phyloP scores from a whole-genome alignment of 2,888 invertebrate species.

The Callosobruchus maculatus region DNA sequence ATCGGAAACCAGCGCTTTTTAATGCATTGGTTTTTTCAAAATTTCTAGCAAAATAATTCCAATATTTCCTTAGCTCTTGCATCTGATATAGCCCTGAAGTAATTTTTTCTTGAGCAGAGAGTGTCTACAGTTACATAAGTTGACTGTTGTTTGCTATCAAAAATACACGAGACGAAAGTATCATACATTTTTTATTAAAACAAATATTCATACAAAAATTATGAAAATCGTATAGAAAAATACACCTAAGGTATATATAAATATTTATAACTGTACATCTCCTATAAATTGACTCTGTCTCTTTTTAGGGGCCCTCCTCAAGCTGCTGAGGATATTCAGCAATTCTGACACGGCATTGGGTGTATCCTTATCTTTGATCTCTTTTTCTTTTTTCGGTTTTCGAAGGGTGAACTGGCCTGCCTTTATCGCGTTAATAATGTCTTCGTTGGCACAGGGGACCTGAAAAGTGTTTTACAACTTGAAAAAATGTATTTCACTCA shows the following conservation, averaged over 20 bases:
- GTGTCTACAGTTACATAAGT: too few relatives aligned
- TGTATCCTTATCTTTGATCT: slow-evolving; percentile 55
- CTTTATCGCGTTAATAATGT: slow-evolving; percentile 74
- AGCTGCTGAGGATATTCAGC: slow-evolving; percentile 64
- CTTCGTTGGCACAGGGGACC: slow-evolving; percentile 56
- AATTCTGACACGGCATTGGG: slow-evolving; percentile 64
- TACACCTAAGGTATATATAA: neutral
- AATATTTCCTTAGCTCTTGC: too few relatives aligned
- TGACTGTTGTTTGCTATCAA: too few relatives aligned
- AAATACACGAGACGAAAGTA: neutral
- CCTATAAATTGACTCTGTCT: slow-evolving; percentile 36
- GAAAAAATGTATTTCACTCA: too few relatives aligned
- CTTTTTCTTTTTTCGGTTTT: slow-evolving; percentile 58
- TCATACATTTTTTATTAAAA: neutral
- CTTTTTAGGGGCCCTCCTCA: slow-evolving; percentile 54
- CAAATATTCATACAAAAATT: neutral
- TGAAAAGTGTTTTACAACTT: neutral
- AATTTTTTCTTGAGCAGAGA: too few relatives aligned
- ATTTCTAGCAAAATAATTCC: too few relatives aligned
- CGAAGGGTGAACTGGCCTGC: slow-evolving; percentile 71
- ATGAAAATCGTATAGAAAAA: neutral
- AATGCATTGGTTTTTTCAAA: too few relatives aligned
- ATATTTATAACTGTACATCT: slow-evolving; percentile 21
- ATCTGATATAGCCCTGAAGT: too few relatives aligned
- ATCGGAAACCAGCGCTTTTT: too few relatives aligned